Percentiles rank a stretch among this genome's conserved stretches.
Evolutionary conservation across 2,888 invertebrate species (phyloP).

Genomic region (Sisyra nigra): DNA sequence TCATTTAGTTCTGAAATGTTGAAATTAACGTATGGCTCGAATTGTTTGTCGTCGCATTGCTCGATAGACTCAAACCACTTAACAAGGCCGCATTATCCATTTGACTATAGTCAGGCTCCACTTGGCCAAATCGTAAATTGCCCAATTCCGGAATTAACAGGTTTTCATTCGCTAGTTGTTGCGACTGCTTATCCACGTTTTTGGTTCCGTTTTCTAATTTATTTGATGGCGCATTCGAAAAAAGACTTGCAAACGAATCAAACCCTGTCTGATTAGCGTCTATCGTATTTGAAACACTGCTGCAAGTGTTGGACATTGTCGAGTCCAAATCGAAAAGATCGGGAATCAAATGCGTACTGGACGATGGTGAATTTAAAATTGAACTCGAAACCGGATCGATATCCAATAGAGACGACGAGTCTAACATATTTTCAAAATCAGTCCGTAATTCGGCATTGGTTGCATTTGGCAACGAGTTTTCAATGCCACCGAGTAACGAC

Average conservation of each 20-base stretch:
- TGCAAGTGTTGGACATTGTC: background rate
- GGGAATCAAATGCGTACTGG: conserved; percentile 6
- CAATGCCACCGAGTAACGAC: background rate
- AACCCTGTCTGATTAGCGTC: background rate
- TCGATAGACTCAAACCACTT: conserved; percentile 11
- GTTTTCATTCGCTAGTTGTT: background rate
- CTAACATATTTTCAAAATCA: background rate
- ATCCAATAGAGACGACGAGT: background rate
- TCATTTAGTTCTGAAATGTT: background rate
- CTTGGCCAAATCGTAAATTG: conserved; percentile 7
- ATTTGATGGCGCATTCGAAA: conserved; percentile 1
- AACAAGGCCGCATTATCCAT: conserved; percentile 28
- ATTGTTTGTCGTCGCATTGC: background rate
- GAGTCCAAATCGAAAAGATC: conserved; percentile 2
- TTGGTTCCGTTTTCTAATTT: background rate
- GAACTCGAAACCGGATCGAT: conserved; percentile 1
- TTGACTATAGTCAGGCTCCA: conserved; percentile 25
- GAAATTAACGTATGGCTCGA: conserved; percentile 6
- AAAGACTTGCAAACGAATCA: background rate
- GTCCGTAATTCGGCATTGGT: background rate
- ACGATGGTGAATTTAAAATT: conserved; percentile 4
- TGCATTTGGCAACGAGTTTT: background rate
- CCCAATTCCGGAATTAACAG: conserved; percentile 6
- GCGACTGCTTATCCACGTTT: background rate
- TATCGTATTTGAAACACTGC: background rate